Conservation (phyloP, 2,888 invertebrate genomes). For the Amiota mariae region DNA sequence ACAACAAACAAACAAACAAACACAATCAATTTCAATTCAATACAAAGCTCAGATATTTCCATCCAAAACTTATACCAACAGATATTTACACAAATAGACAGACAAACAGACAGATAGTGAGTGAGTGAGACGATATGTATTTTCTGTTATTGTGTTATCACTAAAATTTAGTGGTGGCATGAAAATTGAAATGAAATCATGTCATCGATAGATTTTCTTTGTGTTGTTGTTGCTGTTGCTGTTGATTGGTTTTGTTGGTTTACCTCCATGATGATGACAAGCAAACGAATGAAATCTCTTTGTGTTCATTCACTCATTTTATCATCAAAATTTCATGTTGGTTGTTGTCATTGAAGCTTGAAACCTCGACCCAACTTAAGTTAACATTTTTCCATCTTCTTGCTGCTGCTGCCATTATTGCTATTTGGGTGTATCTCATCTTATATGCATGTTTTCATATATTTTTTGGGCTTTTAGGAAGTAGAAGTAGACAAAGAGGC, state of each 20-base stretch:
- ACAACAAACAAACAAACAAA: slow-evolving; percentile 41
- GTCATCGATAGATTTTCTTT: slow-evolving; percentile 46
- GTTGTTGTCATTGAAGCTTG: slow-evolving; percentile 15
- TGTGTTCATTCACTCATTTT: background rate
- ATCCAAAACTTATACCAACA: background rate
- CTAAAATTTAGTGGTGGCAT: slow-evolving; percentile 49
- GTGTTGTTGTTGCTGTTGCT: background rate
- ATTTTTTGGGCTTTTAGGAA: too few species aligned
- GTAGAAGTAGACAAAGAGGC: too few species aligned
- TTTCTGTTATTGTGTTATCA: slow-evolving; percentile 53
- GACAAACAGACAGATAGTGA: slow-evolving; percentile 1
- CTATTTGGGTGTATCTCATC: too few species aligned
- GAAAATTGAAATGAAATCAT: slow-evolving; percentile 58
- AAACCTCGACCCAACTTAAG: slow-evolving; percentile 1
- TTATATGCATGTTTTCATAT: too few species aligned
- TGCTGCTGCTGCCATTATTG: too few species aligned
- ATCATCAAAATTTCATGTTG: too few species aligned
- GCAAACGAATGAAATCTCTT: too few species aligned
- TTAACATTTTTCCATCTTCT: background rate
- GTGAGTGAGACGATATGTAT: too few species aligned
- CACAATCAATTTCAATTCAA: background rate
- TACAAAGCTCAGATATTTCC: background rate
- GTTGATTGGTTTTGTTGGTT: too few species aligned
- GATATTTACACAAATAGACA: slow-evolving; percentile 29
- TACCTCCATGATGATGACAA: background rate